phyloP scores from a whole-genome alignment of 2,888 invertebrate species.

The Phortica magna region DNA sequence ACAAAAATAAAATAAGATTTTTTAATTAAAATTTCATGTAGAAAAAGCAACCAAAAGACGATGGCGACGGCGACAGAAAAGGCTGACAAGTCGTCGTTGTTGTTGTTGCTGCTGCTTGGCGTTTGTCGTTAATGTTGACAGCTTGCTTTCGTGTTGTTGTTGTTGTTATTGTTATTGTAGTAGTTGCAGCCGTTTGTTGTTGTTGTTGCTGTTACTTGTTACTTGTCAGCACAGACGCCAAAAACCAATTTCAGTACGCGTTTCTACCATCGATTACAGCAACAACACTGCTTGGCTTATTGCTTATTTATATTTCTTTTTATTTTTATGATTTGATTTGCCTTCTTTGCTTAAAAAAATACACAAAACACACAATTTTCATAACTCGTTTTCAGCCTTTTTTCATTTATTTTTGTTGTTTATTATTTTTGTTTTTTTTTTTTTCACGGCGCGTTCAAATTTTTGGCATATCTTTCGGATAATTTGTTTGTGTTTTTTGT shows the following conservation, averaged over 20 bases:
- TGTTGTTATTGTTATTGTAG: not conserved
- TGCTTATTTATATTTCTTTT: not conserved
- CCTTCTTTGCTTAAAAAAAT: constrained; percentile 11
- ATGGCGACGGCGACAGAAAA: constrained; percentile 16
- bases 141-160: not conserved
- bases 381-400: constrained; percentile 63
- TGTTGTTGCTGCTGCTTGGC: not conserved
- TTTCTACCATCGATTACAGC: constrained; percentile 61
- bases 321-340: not conserved
- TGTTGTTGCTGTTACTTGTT: too few relatives aligned
- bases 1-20: constrained; percentile 49
- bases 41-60: constrained; percentile 47
- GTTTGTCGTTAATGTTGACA: constrained; percentile 40
- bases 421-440: constrained; percentile 45
- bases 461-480: constrained; percentile 35
- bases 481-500: not conserved
- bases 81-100: constrained; percentile 9
- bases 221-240: constrained; percentile 45
- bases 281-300: constrained; percentile 25
- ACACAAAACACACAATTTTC: constrained; percentile 60
- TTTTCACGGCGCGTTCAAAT: constrained; percentile 65
- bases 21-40: constrained; percentile 71
- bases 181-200: not conserved
- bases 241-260: constrained; percentile 64
- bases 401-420: constrained; percentile 26